These are phyloP conservation scores for Physella acuta DNA, from an alignment of 1,140 invertebrate genomes.

Conservation along the genomic window DNA sequence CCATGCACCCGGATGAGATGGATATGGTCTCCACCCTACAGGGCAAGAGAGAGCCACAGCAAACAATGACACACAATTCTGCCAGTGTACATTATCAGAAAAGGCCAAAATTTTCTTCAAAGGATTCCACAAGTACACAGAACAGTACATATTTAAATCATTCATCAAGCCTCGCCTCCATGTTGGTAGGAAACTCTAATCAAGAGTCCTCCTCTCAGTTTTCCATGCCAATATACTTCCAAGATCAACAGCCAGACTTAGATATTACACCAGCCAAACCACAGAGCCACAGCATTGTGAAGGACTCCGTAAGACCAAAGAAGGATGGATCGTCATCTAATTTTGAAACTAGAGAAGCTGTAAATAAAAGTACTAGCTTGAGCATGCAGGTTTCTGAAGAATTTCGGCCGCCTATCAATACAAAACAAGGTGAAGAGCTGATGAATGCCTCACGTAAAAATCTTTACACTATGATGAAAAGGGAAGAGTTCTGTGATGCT, in stretches of 20 bases:
- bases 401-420: neutral
- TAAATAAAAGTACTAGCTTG: neutral
- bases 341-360: neutral
- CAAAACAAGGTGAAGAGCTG: neutral
- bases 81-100: constrained; percentile 9
- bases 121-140: neutral
- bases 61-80: neutral
- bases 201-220: neutral
- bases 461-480: constrained; percentile 33
- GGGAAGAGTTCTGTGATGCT: constrained; percentile 31
- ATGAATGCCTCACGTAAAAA: constrained; percentile 16
- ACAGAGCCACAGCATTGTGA: neutral
- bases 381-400: neutral
- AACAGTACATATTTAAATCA: neutral
- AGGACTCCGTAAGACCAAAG: too few relatives aligned
- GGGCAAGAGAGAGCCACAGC: neutral
- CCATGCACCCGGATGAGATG: neutral
- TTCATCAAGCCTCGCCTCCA: neutral
- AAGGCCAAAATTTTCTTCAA: constrained; percentile 1
- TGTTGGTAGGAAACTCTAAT: neutral
- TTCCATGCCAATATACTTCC: constrained; percentile 4
- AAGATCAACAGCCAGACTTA: constrained; percentile 5
- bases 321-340: neutral
- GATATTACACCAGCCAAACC: neutral
- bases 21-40: neutral